Evolutionary conservation across 92 coral and sea anemone species (phyloP).

Genomic region (Heliopora coerulea): DNA sequence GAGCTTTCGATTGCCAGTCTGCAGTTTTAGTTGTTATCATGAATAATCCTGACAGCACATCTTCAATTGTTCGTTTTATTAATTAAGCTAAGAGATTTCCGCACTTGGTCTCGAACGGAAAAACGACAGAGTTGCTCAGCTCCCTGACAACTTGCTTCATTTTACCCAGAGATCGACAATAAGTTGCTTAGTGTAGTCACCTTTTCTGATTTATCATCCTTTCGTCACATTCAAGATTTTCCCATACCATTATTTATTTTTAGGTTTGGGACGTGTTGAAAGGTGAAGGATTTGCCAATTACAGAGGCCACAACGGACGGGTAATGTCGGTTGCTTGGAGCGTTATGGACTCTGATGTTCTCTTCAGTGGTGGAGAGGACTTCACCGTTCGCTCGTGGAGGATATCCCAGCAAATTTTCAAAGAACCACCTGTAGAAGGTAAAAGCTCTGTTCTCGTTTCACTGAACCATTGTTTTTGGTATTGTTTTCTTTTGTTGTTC

Average conservation of each 20-base stretch:
- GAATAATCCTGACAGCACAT: no score
- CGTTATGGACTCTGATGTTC: constrained; percentile 78
- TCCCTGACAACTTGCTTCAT: no score
- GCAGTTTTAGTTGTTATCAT: no score
- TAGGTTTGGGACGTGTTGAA: constrained; percentile 91
- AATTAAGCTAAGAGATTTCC: no score
- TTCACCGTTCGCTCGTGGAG: constrained; percentile 94
- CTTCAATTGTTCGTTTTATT: no score
- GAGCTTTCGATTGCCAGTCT: no score
- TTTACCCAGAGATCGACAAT: no score
- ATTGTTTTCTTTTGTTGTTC: neutral
- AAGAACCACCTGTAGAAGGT: constrained; percentile 80
- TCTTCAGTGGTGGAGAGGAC: constrained; percentile 96
- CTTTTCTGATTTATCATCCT: no score
- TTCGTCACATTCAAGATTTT: no score
- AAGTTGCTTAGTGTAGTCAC: no score
- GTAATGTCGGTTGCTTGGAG: constrained; percentile 97
- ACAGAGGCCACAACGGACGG: constrained; percentile 85
- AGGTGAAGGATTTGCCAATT: constrained; percentile 73
- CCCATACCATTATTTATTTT: neutral
- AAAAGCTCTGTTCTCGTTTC: neutral
- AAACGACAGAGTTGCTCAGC: no score
- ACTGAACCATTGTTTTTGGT: neutral
- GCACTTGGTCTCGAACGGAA: no score
- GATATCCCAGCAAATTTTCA: constrained; percentile 61